A percentile compares a stretch with the other conserved stretches of the same genome.
Conservation (phyloP, 2,888 invertebrate species). For the Tenthredo notha region DNA sequence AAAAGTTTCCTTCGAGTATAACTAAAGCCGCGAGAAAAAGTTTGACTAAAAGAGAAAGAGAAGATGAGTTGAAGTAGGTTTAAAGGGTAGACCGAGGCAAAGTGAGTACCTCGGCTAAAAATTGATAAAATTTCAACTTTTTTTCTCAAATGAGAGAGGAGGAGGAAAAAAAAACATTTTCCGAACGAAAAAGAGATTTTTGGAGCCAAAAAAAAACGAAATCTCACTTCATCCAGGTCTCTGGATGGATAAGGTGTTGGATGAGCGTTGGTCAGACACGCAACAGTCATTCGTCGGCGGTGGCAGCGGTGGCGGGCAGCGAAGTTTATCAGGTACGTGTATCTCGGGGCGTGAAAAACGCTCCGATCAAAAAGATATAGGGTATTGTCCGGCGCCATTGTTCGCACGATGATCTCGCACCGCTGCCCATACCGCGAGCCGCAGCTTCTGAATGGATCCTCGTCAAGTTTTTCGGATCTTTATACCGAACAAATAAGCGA, state of each 20-base stretch:
- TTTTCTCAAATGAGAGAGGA: too few relatives aligned
- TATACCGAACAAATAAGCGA: neutral
- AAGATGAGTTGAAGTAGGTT: too few relatives aligned
- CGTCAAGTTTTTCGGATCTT: neutral
- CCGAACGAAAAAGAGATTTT: too few relatives aligned
- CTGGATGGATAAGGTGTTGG: neutral
- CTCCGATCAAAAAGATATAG: constrained; percentile 37
- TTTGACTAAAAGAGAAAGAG: too few relatives aligned
- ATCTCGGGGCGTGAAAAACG: constrained; percentile 24
- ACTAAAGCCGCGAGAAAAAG: too few relatives aligned
- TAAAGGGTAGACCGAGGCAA: too few relatives aligned
- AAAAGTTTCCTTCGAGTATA: too few relatives aligned
- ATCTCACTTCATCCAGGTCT: too few relatives aligned
- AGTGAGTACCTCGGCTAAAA: too few relatives aligned
- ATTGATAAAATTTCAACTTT: too few relatives aligned
- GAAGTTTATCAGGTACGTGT: constrained; percentile 29
- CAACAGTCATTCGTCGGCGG: neutral
- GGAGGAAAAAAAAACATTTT: too few relatives aligned
- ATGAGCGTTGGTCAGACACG: constrained; percentile 3
- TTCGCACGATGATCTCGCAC: neutral
- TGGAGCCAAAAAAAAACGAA: too few relatives aligned
- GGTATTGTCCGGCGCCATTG: constrained; percentile 16
- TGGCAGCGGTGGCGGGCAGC: neutral
- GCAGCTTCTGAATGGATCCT: neutral
- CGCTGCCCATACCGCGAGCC: neutral